These are phyloP conservation scores for Lagopus muta DNA, from an alignment of 2,113 vertebrate genomes.

Conservation along the genomic window DNA sequence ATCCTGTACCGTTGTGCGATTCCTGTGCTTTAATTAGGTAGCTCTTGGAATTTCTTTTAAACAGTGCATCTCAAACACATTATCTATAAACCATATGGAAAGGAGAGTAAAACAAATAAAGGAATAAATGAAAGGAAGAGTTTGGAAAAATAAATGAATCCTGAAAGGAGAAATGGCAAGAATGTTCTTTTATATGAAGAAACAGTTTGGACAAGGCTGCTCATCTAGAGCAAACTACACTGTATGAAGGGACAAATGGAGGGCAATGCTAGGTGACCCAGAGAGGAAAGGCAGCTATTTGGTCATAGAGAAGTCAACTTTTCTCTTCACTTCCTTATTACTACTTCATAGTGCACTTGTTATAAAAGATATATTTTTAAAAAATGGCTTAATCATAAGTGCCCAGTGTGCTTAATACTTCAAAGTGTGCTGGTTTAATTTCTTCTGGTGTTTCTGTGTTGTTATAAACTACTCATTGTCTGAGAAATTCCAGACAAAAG, in stretches of 20 bases:
- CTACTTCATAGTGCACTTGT: background rate
- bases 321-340: background rate
- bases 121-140: background rate
- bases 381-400: background rate
- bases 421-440: background rate
- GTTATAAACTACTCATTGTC: background rate
- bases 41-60: background rate
- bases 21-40: background rate
- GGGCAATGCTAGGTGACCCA: background rate
- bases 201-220: background rate
- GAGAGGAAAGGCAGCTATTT: background rate
- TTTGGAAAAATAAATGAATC: background rate
- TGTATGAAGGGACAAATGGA: background rate
- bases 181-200: background rate
- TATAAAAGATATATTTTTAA: background rate
- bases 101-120: background rate
- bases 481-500: background rate
- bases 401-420: background rate
- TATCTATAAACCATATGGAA: background rate
- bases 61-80: background rate
- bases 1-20: background rate
- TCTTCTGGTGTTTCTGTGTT: background rate
- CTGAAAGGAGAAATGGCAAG: background rate
- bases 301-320: background rate
- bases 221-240: accelerated